phyloP scores from a whole-genome alignment of 1,140 invertebrate genomes.

The Cydia amplana region DNA sequence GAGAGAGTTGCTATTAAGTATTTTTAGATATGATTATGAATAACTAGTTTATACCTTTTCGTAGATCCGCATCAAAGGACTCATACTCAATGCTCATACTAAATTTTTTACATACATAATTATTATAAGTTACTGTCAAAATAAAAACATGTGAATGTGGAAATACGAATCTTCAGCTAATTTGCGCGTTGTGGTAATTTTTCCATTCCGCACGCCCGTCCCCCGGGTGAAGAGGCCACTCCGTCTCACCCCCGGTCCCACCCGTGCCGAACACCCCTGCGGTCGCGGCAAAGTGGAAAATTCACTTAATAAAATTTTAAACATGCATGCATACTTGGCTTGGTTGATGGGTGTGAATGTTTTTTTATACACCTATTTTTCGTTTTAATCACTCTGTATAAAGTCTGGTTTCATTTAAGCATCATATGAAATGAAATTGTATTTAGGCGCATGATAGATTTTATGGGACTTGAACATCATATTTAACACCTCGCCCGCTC shows the following conservation, averaged over 20 bases:
- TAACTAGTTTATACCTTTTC: too few relatives aligned
- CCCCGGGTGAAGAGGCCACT: slow-evolving; percentile 11
- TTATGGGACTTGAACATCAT: background rate
- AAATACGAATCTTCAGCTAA: slow-evolving; percentile 15
- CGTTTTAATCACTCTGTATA: background rate
- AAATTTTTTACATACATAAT: too few relatives aligned
- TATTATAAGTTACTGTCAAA: slow-evolving; percentile 20
- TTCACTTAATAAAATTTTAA: slow-evolving; percentile 25
- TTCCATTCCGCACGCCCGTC: slow-evolving; percentile 12
- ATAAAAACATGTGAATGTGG: background rate
- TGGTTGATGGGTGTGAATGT: background rate
- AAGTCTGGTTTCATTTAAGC: slow-evolving; percentile 4
- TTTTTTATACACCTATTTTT: background rate
- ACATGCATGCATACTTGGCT: background rate
- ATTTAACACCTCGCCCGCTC: too few relatives aligned
- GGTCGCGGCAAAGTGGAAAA: slow-evolving; percentile 14
- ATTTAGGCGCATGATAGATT: background rate
- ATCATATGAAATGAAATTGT: background rate
- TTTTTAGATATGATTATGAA: too few relatives aligned
- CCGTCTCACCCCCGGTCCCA: background rate
- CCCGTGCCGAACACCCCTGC: background rate
- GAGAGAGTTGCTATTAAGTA: too few relatives aligned
- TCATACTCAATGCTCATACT: too few relatives aligned
- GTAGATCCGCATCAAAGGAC: too few relatives aligned
- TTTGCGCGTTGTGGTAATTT: slow-evolving; percentile 21